Evolutionary conservation across 2,797 vertebrate species (phyloP).

Genomic region (Alca torda): DNA sequence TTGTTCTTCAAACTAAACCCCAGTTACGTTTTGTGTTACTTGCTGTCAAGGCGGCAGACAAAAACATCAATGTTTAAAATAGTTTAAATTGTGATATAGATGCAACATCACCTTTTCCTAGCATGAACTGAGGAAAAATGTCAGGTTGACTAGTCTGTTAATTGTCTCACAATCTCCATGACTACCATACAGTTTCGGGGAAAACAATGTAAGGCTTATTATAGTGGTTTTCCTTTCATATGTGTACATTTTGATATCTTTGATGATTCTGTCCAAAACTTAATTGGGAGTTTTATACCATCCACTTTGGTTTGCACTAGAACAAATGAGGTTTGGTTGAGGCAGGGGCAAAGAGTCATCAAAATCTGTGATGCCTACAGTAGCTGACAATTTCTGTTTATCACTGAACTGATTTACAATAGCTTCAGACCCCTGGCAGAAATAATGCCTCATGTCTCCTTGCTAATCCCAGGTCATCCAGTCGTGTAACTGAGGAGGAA

Average conservation of each 20-base stretch:
- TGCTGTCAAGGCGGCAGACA: not conserved
- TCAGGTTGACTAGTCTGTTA: not conserved
- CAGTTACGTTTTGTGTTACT: not conserved
- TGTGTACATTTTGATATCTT: not conserved
- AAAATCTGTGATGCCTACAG: not conserved
- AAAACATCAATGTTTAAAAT: not conserved
- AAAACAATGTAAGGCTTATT: not conserved
- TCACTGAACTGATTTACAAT: not conserved
- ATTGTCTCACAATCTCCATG: not conserved
- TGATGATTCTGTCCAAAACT: not conserved
- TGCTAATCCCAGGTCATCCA: not conserved
- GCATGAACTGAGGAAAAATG: not conserved
- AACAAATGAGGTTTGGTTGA: not conserved
- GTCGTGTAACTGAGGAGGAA: not conserved
- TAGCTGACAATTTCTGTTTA: not conserved
- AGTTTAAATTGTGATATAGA: not conserved
- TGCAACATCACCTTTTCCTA: not conserved
- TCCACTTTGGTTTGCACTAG: not conserved
- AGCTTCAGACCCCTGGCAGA: not conserved
- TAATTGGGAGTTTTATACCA: not conserved
- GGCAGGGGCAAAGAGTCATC: not conserved
- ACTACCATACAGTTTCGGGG: not conserved
- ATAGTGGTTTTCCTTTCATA: not conserved
- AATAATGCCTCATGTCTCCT: not conserved
- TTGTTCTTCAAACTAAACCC: not conserved